Evolutionary conservation across 2,113 vertebrate species (phyloP), one percentile per base, ranked within the genome.

Genomic region (Pluvianellus socialis): DNA sequence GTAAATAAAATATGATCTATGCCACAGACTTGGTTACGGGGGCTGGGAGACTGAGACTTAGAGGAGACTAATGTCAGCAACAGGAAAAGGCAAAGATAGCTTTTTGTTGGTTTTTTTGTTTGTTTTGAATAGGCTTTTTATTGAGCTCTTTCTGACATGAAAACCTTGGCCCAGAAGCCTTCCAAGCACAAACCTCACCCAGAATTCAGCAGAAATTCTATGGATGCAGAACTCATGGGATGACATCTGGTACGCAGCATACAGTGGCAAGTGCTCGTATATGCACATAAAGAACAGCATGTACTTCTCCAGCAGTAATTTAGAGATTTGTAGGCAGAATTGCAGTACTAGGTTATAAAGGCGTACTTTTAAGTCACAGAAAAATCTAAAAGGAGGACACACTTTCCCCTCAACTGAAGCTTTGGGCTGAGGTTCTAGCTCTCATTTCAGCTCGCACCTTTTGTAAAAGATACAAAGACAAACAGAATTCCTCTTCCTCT

Each of bases 201-300:
- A 62, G 71, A 88, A 77, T 38, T 91, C 68, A 87, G 50, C 65
- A 88, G 79, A 74, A 95, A 79, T 84, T 62, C 2, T 6, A 35
- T 50, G 22, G 68, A 77, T 50, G 33, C 47, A 92, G 42, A 92
- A 80, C 15, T 66, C 49, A 40, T 0, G 0, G 26, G 50, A 70
- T 45, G 40, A 77, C 1, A 1, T 33, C n/a, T 30, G 14, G 32
- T 42, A 82, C 0, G 0, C 35, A 12, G 3, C 1, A 6, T 35
- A 53, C 13, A 50, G 74, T 42, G 44, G 58, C 45, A 90, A 68
- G 33, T 33, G 44, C 19, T 84, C 40, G 11, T 28, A 77, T 6
- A 28, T 20, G 28, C 42, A 90, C n/a, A 66, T 7, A 6, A 79
- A 72, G 28, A 85, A 26, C 58, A 93, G 45, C 38, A 82, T 12